These are phyloP conservation scores for Crotalus horridus DNA, from an alignment of 2,113 vertebrate genomes.

Conservation along the genomic window DNA sequence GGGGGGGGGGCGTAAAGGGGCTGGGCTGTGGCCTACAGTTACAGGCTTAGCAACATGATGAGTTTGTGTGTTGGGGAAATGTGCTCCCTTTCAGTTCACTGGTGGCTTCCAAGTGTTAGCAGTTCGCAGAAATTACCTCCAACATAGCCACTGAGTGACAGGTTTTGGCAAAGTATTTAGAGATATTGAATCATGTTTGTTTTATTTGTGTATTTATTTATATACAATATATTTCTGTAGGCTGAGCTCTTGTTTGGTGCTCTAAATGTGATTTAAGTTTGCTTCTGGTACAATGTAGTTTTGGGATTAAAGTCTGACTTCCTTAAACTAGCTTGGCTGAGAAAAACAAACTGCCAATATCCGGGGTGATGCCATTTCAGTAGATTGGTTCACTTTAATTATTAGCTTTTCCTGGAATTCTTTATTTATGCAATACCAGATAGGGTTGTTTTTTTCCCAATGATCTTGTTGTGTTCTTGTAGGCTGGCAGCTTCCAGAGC, in stretches of 20 bases:
- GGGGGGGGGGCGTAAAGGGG: neutral
- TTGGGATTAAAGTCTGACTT: neutral
- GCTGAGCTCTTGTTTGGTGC: neutral
- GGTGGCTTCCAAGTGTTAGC: neutral
- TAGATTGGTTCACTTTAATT: constrained; percentile 5
- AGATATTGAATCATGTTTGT: neutral
- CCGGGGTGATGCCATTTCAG: neutral
- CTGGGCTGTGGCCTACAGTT: neutral
- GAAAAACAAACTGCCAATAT: neutral
- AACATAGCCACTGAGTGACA: neutral
- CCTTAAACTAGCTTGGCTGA: neutral
- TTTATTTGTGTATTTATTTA: too few species aligned
- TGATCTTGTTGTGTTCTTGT: constrained; percentile 3
- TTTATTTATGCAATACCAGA: constrained; percentile 21
- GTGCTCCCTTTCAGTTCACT: neutral
- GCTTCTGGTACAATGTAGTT: neutral
- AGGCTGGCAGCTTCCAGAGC: constrained; percentile 22
- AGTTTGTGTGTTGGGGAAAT: neutral
- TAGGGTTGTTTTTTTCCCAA: neutral
- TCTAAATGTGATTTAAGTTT: neutral
- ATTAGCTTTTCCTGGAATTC: constrained; percentile 22
- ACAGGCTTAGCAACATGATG: neutral
- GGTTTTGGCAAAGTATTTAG: neutral
- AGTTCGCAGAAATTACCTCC: neutral
- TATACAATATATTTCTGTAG: neutral